A percentile compares a stretch with the other conserved stretches of the same genome.
Evolutionary conservation across 2,888 invertebrate genomes (phyloP).

Genomic region (Agonopterix subpropinquella): DNA sequence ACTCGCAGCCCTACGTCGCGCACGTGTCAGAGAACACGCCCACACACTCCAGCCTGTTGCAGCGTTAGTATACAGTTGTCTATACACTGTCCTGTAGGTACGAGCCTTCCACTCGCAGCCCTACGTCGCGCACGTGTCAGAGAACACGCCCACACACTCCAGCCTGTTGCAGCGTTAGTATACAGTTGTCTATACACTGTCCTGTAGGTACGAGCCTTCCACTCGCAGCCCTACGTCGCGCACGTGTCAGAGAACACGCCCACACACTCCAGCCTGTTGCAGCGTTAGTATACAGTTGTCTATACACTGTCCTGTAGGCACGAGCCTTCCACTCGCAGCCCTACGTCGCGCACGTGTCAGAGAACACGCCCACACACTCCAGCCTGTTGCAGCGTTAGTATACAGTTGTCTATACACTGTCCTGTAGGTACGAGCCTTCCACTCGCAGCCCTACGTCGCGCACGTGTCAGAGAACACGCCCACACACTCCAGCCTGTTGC

Average conservation of each 20-base stretch:
- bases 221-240: conserved; percentile 86
- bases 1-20: conserved; percentile 86
- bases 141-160: conserved; percentile 87
- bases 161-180: conserved; percentile 81
- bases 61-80: conserved; percentile 59
- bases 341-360: conserved; percentile 86
- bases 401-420: no score
- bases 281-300: conserved; percentile 59
- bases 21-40: conserved; percentile 89
- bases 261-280: conserved; percentile 84
- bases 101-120: conserved; percentile 90
- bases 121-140: conserved; percentile 86
- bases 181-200: no score
- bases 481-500: conserved; percentile 84
- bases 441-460: conserved; percentile 86
- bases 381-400: conserved; percentile 81
- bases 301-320: no score
- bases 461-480: conserved; percentile 89
- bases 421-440: no score
- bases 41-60: conserved; percentile 84
- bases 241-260: conserved; percentile 89
- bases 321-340: conserved; percentile 90
- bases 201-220: no score
- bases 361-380: conserved; percentile 87
- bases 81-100: no score